Evolutionary conservation across 2,113 vertebrate genomes (phyloP), one percentile per base, ranked within the genome.

Genomic region (Cyphomyrus plagiostoma): DNA sequence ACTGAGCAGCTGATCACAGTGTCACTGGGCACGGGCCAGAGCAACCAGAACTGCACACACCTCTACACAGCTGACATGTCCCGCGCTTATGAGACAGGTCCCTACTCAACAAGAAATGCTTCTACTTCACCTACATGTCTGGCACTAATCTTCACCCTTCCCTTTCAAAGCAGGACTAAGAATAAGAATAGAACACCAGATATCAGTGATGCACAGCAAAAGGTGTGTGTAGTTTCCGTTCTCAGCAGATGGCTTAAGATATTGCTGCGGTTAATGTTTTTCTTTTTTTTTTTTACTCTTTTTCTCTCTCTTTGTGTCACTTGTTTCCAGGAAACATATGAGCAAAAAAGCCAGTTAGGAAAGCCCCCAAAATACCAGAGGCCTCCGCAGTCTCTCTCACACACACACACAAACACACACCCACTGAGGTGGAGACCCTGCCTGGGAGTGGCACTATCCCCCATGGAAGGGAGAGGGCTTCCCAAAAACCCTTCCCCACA

Each of bases 291-390:
- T 70, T 39, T 53, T 86, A 26, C 88, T 88, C 89, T 88, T 83
- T 46, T 85, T 39, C 58, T 6, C 19, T 35, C 6, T 87, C 56
- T 83, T 26, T n/a, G 88, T 90, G 91, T 94, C 94, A 95, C 95
- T 96, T 66, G 87, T 88, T 88, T 96, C 96, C 95, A 94, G 96
- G 94, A 96, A 96, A 94, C 93, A 90, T 91, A 90, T n/a, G 19
- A 91, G 90, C 90, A 89, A 89, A 88, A 92, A 88, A 93, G 92
- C 89, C 90, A 90, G 19, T 1, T 85, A 96, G 96, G 96, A 96
- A 96, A 96, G 94, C 94, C 95, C 96, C 95, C 91, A 95, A 93
- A 96, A 95, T 94, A 93, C 95, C 95, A 94, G 93, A 92, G 93
- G 90, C 89, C 90, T 77, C n/a, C 87, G 90, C 10, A 48, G 45